Evolutionary conservation across 2,888 invertebrate genomes (phyloP).

Genomic region (Cabera pusaria): DNA sequence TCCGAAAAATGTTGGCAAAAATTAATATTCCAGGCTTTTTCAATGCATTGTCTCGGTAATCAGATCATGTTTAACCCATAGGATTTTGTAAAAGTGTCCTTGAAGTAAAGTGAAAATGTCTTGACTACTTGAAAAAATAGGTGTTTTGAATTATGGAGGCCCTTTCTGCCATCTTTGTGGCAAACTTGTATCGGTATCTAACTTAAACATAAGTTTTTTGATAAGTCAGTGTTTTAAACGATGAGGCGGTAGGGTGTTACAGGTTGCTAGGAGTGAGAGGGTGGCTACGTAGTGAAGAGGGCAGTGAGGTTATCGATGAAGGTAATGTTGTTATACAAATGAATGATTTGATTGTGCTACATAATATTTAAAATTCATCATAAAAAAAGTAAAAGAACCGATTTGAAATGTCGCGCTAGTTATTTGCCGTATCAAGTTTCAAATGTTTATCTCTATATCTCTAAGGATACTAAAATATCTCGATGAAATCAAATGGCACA

Average conservation of each 20-base stretch:
- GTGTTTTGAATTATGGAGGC: too few relatives aligned
- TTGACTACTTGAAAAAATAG: too few relatives aligned
- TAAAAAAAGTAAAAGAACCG: too few relatives aligned
- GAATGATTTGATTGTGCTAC: too few relatives aligned
- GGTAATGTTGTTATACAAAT: too few relatives aligned
- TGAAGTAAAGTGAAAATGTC: too few relatives aligned
- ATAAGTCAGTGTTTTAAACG: slow-evolving; percentile 82
- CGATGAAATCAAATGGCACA: too few relatives aligned
- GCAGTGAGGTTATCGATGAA: slow-evolving; percentile 37
- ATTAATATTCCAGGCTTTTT: slow-evolving; percentile 39
- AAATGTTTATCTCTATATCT: too few relatives aligned
- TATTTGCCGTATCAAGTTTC: too few relatives aligned
- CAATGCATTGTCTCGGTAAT: slow-evolving; percentile 42
- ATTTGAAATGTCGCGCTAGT: too few relatives aligned
- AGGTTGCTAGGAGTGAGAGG: slow-evolving; percentile 70
- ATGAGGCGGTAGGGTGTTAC: slow-evolving; percentile 69
- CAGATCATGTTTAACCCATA: slow-evolving; percentile 43
- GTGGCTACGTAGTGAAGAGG: slow-evolving; percentile 48
- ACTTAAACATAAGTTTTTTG: slow-evolving; percentile 82
- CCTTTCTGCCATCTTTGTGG: slow-evolving; percentile 44
- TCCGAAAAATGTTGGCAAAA: slow-evolving; percentile 32
- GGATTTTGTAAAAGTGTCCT: slow-evolving; percentile 37
- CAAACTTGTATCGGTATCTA: slow-evolving; percentile 68
- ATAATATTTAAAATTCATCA: too few relatives aligned
- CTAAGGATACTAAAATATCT: too few relatives aligned